Evolutionary conservation across 2,797 vertebrate genomes (phyloP).

Genomic region (Knipowitschia caucasica): DNA sequence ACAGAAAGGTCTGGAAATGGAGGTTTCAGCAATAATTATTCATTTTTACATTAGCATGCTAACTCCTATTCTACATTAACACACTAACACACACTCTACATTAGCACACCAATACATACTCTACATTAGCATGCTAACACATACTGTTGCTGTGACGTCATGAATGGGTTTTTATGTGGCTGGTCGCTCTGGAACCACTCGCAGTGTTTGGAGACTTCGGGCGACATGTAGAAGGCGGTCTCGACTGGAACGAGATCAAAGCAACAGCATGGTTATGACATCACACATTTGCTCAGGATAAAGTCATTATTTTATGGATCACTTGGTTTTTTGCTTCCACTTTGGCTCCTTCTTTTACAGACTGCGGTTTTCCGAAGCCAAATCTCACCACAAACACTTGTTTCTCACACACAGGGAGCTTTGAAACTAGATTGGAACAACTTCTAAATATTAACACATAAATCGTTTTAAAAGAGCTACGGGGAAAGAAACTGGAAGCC

Average conservation of each 20-base stretch:
- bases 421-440: no score
- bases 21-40: no score
- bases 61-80: no score
- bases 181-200: conserved; percentile 86
- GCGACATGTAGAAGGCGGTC: conserved; percentile 85
- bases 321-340: background rate
- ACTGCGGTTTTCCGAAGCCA: background rate
- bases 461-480: no score
- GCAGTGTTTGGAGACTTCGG: conserved; percentile 85
- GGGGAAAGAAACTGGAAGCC: no score
- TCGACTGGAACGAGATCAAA: conserved; percentile 74
- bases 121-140: conserved; percentile 39
- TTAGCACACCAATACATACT: no score
- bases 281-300: conserved; percentile 1
- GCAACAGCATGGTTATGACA: background rate
- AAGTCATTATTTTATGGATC: background rate
- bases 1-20: no score
- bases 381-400: background rate
- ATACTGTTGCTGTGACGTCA: conserved; percentile 71
- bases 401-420: no score
- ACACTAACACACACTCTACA: no score
- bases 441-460: no score
- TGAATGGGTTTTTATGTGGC: conserved; percentile 69
- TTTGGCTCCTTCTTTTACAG: background rate
- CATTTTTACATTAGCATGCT: no score